phyloP scores from a whole-genome alignment of 2,797 vertebrate species.

The Corythornis leucogaster region DNA sequence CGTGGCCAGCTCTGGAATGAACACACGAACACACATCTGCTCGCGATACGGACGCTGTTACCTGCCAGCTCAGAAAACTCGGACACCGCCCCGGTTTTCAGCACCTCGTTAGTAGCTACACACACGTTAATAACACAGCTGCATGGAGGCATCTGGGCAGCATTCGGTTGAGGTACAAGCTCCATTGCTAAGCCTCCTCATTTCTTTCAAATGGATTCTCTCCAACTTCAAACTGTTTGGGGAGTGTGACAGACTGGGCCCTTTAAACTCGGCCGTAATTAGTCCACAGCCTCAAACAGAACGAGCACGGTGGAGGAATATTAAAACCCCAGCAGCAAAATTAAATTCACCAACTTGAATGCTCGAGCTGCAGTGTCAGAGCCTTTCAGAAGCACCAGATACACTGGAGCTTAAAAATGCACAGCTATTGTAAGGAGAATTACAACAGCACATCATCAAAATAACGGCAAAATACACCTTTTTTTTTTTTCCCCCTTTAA shows the following conservation, averaged over 20 bases:
- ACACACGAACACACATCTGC: neutral
- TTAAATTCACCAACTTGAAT: slow-evolving; percentile 22
- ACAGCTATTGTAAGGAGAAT: neutral
- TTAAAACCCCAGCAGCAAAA: slow-evolving; percentile 64
- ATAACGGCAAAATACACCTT: neutral
- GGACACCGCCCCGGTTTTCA: neutral
- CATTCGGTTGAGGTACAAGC: slow-evolving; percentile 21
- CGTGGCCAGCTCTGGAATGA: neutral
- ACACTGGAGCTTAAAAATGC: neutral
- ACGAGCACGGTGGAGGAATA: slow-evolving; percentile 62
- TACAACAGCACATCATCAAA: neutral
- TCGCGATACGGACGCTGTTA: neutral
- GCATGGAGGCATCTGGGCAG: slow-evolving; percentile 46
- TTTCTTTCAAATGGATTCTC: slow-evolving; percentile 71
- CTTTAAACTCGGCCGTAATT: slow-evolving; percentile 71
- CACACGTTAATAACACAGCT: neutral
- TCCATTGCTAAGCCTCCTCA: slow-evolving; percentile 28
- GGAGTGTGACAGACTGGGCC: slow-evolving; percentile 65
- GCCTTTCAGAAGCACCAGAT: neutral
- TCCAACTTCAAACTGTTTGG: slow-evolving; percentile 70
- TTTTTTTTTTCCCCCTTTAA: neutral
- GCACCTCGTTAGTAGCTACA: neutral
- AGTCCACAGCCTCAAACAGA: slow-evolving; percentile 66
- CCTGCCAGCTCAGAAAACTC: neutral
- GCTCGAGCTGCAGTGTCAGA: neutral